Evolutionary conservation across 2,797 vertebrate species (phyloP), one percentile per base, ranked within the genome.

Genomic region (Semaprochilodus insignis): DNA sequence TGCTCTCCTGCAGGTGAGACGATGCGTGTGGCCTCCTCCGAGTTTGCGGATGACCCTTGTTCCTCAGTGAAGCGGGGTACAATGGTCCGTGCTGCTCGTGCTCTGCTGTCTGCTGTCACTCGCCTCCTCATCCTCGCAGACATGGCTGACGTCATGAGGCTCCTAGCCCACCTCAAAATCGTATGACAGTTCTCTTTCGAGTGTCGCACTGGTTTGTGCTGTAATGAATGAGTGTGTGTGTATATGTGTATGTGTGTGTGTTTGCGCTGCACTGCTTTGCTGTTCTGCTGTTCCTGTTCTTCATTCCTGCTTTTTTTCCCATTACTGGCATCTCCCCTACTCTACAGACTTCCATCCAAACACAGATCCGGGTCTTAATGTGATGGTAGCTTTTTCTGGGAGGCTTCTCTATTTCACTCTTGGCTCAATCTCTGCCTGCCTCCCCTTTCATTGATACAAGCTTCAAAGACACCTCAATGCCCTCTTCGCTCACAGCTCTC

Each of bases 141-240:
- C 88, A 99, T 99, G 98, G 98, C 98, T 0, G 98, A 99, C 0
- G 98, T 99, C 93, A 99, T 99, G 98, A 95, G 98, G 89, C 97
- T 99, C 73, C 94, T 99, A 63, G 95, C 97, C 11, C 98, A 99
- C 85, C 96, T 99, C 83, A 99, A 98, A 95, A 98, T 99, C 51
- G 98, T 99, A 95, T 82, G 98, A 17, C 52, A 57, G 7, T 21
- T 31, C 11, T 52, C 52, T 16, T 10, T 44, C 2, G 4, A 54
- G 0, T 14, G 4, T 59, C 10, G 10, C 44, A 48, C 44, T 11
- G 10, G 44, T 48, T 13, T 48, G 3, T 44, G 8, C 44, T 44
- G 3, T 44, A 5, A 44, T 44, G 8, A 8, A 7, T 44, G 44
- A 40, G 6, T 40, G 36, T n/a, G n/a, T n/a, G n/a, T n/a, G n/a